Evolutionary conservation across 2,797 vertebrate species (phyloP).

Genomic region (Pelochelys cantorii): DNA sequence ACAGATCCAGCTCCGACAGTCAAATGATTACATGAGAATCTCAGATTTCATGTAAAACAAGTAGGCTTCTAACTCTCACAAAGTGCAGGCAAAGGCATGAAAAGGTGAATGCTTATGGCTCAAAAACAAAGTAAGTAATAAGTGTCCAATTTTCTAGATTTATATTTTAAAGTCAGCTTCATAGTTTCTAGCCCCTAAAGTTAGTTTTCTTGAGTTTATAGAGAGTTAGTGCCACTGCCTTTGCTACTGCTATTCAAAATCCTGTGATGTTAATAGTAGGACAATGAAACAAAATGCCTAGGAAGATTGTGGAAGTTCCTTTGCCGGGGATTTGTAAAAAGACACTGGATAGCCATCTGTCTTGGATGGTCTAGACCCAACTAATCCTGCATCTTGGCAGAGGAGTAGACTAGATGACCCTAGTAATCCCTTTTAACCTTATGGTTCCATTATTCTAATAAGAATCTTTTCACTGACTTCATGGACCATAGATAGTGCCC

Average conservation of each 20-base stretch:
- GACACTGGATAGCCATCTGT: no score
- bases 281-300: no score
- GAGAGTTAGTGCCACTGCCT: not conserved
- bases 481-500: not conserved
- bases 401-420: no score
- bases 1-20: not conserved
- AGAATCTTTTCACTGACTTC: not conserved
- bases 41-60: constrained; percentile 22
- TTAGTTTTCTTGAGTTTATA: not conserved
- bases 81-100: not conserved
- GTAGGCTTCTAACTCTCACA: not conserved
- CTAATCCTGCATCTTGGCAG: no score
- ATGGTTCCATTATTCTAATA: not conserved
- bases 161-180: not conserved
- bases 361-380: no score
- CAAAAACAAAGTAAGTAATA: not conserved
- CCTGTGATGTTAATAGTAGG: not conserved
- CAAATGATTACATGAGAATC: not conserved
- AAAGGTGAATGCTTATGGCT: not conserved
- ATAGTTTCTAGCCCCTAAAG: not conserved
- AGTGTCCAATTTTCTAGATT: not conserved
- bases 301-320: no score
- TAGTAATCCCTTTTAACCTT: no score
- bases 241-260: not conserved
- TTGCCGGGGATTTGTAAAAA: no score